Percentiles rank a stretch among this genome's conserved stretches.
Evolutionary conservation across 1,140 invertebrate species (phyloP).

Genomic region (Leptoteleia sp.): DNA sequence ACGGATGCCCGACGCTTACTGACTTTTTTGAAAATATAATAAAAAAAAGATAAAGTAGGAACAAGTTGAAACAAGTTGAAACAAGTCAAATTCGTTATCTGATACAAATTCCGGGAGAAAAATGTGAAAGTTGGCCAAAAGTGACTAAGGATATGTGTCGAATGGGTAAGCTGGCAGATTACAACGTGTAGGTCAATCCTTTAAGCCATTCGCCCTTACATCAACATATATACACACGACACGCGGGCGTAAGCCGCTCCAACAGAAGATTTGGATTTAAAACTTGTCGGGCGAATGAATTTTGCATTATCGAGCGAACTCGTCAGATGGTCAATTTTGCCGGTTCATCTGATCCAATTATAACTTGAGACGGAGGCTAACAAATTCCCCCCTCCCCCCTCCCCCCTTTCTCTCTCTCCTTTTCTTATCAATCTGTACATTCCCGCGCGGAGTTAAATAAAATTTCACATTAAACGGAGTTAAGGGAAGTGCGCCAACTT

Average conservation of each 20-base stretch:
- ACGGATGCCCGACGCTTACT: no score
- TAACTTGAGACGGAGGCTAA: background rate
- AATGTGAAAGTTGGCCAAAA: no score
- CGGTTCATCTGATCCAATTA: background rate
- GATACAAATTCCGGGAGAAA: no score
- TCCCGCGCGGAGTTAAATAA: conserved; percentile 5
- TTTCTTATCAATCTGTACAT: background rate
- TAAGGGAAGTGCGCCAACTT: conserved; percentile 23
- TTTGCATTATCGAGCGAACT: conserved; percentile 16
- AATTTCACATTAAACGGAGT: conserved; percentile 21
- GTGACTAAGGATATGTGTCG: conserved; percentile 11
- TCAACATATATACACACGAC: conserved; percentile 38
- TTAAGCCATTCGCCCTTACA: conserved; percentile 51
- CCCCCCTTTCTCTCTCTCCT: no score
- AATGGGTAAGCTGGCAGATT: conserved; percentile 44
- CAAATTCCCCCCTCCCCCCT: no score
- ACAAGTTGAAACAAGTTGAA: no score
- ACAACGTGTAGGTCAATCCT: conserved; percentile 52
- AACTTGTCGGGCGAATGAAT: conserved; percentile 24
- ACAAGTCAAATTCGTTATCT: no score
- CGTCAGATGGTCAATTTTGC: background rate
- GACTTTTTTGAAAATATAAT: no score
- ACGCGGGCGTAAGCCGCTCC: conserved; percentile 12
- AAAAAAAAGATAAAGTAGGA: no score
- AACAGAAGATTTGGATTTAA: conserved; percentile 31